phyloP scores from a whole-genome alignment of 2,888 invertebrate species.

The Hemithea aestivaria region DNA sequence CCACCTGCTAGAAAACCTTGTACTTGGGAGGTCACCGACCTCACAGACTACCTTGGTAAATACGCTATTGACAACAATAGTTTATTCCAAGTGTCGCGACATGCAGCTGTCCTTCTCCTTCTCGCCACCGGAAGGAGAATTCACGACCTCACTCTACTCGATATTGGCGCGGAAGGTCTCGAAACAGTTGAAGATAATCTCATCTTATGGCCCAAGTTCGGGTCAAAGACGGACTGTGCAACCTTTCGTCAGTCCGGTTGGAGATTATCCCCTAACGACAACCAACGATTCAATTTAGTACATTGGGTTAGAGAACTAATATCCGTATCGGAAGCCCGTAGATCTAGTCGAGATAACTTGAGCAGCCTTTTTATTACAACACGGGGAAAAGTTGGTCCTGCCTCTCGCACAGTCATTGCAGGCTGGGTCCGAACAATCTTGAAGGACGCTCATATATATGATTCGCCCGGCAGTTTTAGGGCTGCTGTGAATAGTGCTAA shows the following conservation, averaged over 20 bases:
- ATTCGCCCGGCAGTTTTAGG: not conserved
- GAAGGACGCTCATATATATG: constrained; percentile 3
- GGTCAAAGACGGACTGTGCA: constrained; percentile 25
- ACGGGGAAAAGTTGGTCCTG: constrained; percentile 18
- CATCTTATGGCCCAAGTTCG: constrained; percentile 23
- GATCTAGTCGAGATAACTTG: not conserved
- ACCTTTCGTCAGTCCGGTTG: constrained; percentile 24
- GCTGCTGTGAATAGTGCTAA: constrained; percentile 18
- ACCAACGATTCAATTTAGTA: constrained; percentile 11
- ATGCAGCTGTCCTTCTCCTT: constrained; percentile 16
- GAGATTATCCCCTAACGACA: constrained; percentile 7
- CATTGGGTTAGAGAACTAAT: constrained; percentile 16
- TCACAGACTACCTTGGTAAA: constrained; percentile 11
- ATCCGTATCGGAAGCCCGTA: constrained; percentile 1
- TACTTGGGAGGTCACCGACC: constrained; percentile 8
- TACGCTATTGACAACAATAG: constrained; percentile 1
- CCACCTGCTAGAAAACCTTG: not conserved
- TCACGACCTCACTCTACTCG: constrained; percentile 27
- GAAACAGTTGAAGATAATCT: constrained; percentile 2
- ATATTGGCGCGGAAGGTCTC: constrained; percentile 1
- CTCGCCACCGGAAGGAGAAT: constrained; percentile 24
- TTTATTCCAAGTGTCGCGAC: constrained; percentile 19
- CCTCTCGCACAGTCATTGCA: constrained; percentile 24
- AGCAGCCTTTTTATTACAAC: constrained; percentile 20
- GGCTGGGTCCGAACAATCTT: constrained; percentile 17